Conservation (phyloP, 1,140 invertebrate genomes). For the Drosophila willistoni region DNA sequence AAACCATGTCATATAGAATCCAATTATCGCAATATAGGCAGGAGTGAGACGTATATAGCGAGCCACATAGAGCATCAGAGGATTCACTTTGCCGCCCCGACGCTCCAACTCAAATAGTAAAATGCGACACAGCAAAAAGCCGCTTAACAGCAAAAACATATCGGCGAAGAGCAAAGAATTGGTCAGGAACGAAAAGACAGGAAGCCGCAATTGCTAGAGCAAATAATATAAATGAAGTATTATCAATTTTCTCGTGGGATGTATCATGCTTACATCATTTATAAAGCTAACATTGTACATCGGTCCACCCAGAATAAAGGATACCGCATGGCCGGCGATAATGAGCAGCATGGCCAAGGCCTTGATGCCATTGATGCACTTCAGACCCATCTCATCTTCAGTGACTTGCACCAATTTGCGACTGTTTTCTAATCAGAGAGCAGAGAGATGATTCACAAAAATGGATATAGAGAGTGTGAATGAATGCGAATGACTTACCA, state of each 20-base stretch:
- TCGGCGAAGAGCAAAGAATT: slow-evolving; percentile 88
- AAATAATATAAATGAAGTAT: slow-evolving; percentile 24
- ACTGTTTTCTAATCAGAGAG: slow-evolving; percentile 83
- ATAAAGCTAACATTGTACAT: slow-evolving; percentile 86
- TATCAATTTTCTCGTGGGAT: not conserved
- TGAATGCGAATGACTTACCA: slow-evolving; percentile 26
- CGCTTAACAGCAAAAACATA: slow-evolving; percentile 87
- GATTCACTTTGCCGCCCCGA: slow-evolving; percentile 85
- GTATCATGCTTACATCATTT: slow-evolving; percentile 83
- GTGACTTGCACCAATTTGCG: slow-evolving; percentile 84
- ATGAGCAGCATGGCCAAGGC: slow-evolving; percentile 87
- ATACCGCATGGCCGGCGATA: slow-evolving; percentile 86
- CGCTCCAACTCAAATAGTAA: slow-evolving; percentile 87
- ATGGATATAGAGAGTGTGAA: too few species aligned
- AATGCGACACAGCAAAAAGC: slow-evolving; percentile 87
- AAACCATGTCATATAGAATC: slow-evolving; percentile 88
- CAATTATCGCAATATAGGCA: slow-evolving; percentile 87
- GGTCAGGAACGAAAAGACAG: slow-evolving; percentile 83
- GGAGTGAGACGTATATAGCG: slow-evolving; percentile 89
- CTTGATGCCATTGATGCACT: slow-evolving; percentile 87
- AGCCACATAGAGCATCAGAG: slow-evolving; percentile 86
- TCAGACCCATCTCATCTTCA: slow-evolving; percentile 85
- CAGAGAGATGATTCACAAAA: not conserved
- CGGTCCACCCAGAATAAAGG: slow-evolving; percentile 87
- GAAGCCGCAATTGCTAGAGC: slow-evolving; percentile 66